These are phyloP conservation scores for Palaemon carinicauda DNA, from an alignment of 1,140 invertebrate genomes.

Conservation along the genomic window DNA sequence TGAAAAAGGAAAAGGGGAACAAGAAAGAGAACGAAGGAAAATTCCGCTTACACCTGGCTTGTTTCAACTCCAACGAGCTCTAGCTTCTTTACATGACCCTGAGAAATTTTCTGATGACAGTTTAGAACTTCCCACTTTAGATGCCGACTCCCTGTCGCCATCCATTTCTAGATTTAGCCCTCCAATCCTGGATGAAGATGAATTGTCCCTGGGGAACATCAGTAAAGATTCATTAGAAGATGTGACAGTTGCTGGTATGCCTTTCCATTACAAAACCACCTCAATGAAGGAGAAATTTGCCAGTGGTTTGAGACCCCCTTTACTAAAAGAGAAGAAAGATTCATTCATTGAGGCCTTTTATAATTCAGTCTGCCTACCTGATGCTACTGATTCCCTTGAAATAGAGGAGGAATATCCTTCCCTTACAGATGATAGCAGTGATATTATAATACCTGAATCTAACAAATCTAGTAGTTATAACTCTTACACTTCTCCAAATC, in stretches of 20 bases:
- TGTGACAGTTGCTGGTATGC: neutral
- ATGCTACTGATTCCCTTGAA: neutral
- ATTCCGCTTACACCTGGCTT: constrained; percentile 29
- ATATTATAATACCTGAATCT: neutral
- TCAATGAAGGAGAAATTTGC: no score
- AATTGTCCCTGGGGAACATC: constrained; percentile 24
- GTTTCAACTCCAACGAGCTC: neutral
- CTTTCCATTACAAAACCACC: no score
- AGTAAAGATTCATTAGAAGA: constrained; percentile 54
- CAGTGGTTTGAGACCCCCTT: neutral
- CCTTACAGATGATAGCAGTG: constrained; percentile 25
- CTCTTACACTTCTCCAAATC: constrained; percentile 13
- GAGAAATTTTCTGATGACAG: constrained; percentile 52
- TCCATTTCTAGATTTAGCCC: neutral
- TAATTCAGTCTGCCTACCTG: neutral
- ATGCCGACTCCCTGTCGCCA: neutral
- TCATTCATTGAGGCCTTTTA: constrained; percentile 40
- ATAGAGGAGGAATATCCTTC: constrained; percentile 21
- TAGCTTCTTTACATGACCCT: constrained; percentile 24
- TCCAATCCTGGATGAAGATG: constrained; percentile 2
- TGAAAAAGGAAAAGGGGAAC: neutral
- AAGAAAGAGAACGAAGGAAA: constrained; percentile 5
- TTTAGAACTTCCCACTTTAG: constrained; percentile 21
- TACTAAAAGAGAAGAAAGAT: constrained; percentile 13
- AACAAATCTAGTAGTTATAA: neutral